A percentile compares a stretch with the other conserved stretches of the same genome.
Evolutionary conservation across 2,113 vertebrate genomes (phyloP).

Genomic region (Rousettus leschenaultii): DNA sequence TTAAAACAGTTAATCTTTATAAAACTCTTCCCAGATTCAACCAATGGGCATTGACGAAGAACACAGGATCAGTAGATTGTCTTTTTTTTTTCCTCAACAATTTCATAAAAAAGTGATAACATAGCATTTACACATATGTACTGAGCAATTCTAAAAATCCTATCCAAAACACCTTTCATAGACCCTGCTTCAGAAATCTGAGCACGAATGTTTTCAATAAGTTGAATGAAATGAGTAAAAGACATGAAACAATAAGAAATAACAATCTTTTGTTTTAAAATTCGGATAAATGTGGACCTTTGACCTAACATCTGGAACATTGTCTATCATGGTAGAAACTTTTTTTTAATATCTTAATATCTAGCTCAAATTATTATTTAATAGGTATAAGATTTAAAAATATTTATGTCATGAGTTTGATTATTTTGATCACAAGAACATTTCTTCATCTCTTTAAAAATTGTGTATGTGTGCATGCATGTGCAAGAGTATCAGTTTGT

Average conservation of each 20-base stretch:
- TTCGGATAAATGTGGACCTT: not conserved
- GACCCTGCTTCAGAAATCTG: not conserved
- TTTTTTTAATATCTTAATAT: not conserved
- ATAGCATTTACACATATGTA: not conserved
- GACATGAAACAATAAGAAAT: not conserved
- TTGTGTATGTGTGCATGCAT: not conserved
- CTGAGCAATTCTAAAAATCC: not conserved
- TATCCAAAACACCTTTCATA: not conserved
- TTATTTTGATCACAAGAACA: not conserved
- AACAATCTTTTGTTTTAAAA: not conserved
- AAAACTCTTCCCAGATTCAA: not conserved
- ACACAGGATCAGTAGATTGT: not conserved
- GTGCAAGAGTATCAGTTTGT: not conserved
- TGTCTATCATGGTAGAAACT: not conserved
- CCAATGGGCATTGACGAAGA: not conserved
- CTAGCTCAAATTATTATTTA: not conserved
- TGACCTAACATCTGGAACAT: not conserved
- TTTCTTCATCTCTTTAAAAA: not conserved
- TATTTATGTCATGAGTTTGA: not conserved
- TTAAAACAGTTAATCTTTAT: not conserved
- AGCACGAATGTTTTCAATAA: not conserved
- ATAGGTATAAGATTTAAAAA: not conserved
- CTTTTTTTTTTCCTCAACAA: not conserved
- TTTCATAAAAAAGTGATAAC: not conserved
- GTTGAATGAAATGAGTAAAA: not conserved